Evolutionary conservation across 2,113 vertebrate genomes (phyloP).

Genomic region (Thomomys bottae): DNA sequence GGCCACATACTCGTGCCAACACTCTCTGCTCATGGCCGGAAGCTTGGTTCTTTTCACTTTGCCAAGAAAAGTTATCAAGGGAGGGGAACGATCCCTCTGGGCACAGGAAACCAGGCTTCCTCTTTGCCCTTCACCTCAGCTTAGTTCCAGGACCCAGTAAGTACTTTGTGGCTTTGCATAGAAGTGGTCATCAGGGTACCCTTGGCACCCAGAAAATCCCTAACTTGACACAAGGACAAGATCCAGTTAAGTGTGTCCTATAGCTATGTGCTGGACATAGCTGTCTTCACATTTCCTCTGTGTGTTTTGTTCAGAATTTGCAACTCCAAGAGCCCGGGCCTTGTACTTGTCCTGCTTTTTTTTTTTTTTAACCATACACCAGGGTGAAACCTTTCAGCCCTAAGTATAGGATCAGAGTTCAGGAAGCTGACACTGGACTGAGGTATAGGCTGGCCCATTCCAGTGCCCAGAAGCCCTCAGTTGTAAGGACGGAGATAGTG

Average conservation of each 20-base stretch:
- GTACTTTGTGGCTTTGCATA: background rate
- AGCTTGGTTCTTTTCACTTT: background rate
- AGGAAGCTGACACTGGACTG: background rate
- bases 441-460: background rate
- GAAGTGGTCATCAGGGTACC: background rate
- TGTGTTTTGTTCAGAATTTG: no score
- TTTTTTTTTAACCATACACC: background rate
- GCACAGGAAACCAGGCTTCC: background rate
- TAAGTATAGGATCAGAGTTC: background rate
- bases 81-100: background rate
- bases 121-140: background rate
- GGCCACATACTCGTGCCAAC: background rate
- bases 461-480: background rate
- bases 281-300: background rate
- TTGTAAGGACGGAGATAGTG: background rate
- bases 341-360: background rate
- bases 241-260: background rate
- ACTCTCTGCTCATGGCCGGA: background rate
- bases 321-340: background rate
- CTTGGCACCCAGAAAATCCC: background rate
- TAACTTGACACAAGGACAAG: background rate
- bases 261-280: background rate
- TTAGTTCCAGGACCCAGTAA: background rate
- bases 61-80: slow-evolving; percentile 31
- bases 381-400: background rate